Base-by-base conservation (phyloP, 1,140 invertebrate genomes). In the Calephelis virginiensis region DNA sequence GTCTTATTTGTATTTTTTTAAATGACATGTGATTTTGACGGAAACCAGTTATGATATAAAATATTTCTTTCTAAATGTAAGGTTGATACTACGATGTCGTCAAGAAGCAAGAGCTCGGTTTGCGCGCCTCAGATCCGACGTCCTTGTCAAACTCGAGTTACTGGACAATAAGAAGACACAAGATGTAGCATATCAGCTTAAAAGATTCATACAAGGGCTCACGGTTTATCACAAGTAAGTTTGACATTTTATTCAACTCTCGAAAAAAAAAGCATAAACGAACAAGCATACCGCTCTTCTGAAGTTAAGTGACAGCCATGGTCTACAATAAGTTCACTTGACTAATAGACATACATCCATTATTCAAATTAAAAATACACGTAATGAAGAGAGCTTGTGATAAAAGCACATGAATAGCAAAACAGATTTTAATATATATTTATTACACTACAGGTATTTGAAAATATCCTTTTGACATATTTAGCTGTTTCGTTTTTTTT, bases 91-190 rank as follows among this genome's bases (percentile, higher is more conserved):
- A 7, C 93, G 98, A 63, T 99, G 98, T 92, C 94, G 99, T 40
- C 98, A 99, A 93, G 96, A 99, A 74, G 98, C 98, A 0, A 91
- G 98, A 68, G 91, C 93, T 0, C 94, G 95, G 78, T 99, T 99
- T 92, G 98, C 98, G 12, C 96, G 97, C 75, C 92, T 99, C 37
- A 92, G 99, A 60, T 96, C 97, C 0, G 98, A 99, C 91, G 98
- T 99, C 0, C 92, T 99, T 6, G 97, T 99, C 0, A 99, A 99
- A 92, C 93, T 99, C 76, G 98, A 99, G 90, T 89, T 99, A 9
- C 88, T 99, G 8, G 98, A 99, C 82, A 98, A 98, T 81, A 99
- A 99, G 90, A 98, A 99, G 90, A 97, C 99, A 0, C 97, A 89
- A 49, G 89, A 90, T 38, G 88, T 90, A 0, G 88, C 88, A 0